phyloP scores from a whole-genome alignment of 1,140 invertebrate species.

The Paramacrobiotus metropolitanus region DNA sequence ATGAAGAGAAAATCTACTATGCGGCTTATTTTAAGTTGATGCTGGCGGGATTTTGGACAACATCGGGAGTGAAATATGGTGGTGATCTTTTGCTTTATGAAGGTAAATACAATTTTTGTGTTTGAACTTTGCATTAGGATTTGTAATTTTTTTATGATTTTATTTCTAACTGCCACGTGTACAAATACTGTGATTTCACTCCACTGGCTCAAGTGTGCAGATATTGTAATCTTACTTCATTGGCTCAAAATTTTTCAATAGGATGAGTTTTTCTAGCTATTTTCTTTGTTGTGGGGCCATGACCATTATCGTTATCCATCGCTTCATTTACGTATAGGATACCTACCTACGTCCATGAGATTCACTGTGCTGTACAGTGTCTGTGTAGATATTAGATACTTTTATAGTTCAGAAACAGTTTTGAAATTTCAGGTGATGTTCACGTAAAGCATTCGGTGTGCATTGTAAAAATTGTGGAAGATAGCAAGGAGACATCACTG shows the following conservation, averaged over 20 bases:
- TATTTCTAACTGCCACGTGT: too few relatives aligned
- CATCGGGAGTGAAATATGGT: not conserved
- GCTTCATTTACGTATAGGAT: too few relatives aligned
- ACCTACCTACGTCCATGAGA: too few relatives aligned
- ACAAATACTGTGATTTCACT: not conserved
- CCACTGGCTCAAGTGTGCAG: not conserved
- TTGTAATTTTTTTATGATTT: too few relatives aligned
- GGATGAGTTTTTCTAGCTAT: too few relatives aligned
- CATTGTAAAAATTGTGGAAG: not conserved
- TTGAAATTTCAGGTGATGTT: not conserved
- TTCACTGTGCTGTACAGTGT: not conserved
- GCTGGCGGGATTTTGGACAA: not conserved
- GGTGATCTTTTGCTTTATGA: not conserved
- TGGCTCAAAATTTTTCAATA: too few relatives aligned
- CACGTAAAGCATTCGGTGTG: not conserved
- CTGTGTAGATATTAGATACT: not conserved
- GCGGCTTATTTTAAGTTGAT: not conserved
- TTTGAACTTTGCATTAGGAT: too few relatives aligned
- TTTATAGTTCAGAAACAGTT: not conserved
- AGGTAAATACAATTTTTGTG: too few relatives aligned
- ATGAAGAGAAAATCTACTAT: not conserved
- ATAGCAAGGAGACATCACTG: not conserved
- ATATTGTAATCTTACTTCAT: not conserved
- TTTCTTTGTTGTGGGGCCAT: too few relatives aligned
- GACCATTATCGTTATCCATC: too few relatives aligned